Conservation (phyloP, 2,113 vertebrate genomes). For the Lophotis ruficrista region DNA sequence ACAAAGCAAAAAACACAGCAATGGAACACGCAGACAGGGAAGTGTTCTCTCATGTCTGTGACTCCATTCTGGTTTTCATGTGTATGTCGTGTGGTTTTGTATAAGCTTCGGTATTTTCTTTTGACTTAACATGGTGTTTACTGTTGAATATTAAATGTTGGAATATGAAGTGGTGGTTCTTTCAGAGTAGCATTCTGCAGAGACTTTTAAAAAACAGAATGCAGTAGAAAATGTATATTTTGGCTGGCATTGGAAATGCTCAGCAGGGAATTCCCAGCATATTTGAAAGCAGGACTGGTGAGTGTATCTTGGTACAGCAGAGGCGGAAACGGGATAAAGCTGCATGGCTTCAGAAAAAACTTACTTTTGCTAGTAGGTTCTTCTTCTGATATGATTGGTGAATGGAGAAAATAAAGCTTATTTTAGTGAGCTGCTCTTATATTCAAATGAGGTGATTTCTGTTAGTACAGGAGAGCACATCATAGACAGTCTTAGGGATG, state of each 20-base stretch:
- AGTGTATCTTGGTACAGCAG: not conserved
- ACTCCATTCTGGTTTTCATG: not conserved
- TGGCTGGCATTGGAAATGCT: not conserved
- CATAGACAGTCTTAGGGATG: not conserved
- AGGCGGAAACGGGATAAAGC: not conserved
- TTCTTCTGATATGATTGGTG: not conserved
- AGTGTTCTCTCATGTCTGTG: not conserved
- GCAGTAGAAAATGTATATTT: constrained; percentile 10
- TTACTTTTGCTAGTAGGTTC: not conserved
- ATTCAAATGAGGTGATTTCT: not conserved
- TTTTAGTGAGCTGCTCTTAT: not conserved
- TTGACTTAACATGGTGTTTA: not conserved
- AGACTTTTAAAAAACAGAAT: not conserved
- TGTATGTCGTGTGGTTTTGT: not conserved
- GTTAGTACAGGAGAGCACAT: not conserved
- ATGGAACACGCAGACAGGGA: not conserved
- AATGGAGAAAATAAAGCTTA: not conserved
- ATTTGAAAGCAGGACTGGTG: not conserved
- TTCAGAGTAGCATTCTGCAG: not conserved
- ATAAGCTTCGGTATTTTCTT: not conserved
- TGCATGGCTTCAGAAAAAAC: not conserved
- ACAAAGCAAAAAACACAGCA: not conserved
- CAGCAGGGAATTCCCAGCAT: constrained; percentile 27
- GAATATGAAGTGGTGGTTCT: not conserved
- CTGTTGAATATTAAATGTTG: not conserved